phyloP scores from a whole-genome alignment of 2,113 vertebrate species.

The Daphoenositta chrysoptera region DNA sequence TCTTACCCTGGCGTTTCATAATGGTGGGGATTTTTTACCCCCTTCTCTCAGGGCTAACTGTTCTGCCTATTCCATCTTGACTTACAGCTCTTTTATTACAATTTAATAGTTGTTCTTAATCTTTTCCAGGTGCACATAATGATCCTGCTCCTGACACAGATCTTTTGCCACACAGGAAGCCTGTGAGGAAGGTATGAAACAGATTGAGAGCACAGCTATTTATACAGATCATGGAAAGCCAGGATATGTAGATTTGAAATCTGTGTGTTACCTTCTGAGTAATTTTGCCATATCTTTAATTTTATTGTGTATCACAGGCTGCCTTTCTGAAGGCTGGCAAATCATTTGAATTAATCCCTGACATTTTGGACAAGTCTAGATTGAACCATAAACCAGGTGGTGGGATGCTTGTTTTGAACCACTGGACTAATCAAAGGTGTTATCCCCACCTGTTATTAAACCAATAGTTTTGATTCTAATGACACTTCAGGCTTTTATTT shows the following conservation, averaged over 20 bases:
- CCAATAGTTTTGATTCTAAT: not conserved
- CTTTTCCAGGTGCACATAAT: conserved; percentile 77
- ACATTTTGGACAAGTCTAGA: not conserved
- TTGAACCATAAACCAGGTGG: not conserved
- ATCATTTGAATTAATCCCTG: not conserved
- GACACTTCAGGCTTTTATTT: not conserved
- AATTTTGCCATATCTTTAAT: not conserved
- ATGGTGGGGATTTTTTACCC: not conserved
- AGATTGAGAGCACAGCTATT: not conserved
- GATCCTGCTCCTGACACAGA: conserved; percentile 73
- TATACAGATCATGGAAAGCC: not conserved
- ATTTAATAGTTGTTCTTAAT: conserved; percentile 78
- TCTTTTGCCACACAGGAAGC: conserved; percentile 75
- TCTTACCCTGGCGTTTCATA: conserved; percentile 74
- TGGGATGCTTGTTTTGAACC: not conserved
- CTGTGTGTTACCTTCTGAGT: not conserved
- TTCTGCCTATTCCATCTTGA: conserved; percentile 75
- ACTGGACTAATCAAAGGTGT: not conserved
- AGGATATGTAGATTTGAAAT: not conserved
- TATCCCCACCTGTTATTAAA: not conserved
- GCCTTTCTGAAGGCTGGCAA: not conserved
- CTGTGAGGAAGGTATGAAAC: conserved; percentile 28
- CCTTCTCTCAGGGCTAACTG: conserved; percentile 67
- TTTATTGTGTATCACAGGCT: not conserved
- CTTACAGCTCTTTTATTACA: conserved; percentile 71